phyloP scores from a whole-genome alignment of 1,140 invertebrate species.

The Phymorhynchus buccinoides region DNA sequence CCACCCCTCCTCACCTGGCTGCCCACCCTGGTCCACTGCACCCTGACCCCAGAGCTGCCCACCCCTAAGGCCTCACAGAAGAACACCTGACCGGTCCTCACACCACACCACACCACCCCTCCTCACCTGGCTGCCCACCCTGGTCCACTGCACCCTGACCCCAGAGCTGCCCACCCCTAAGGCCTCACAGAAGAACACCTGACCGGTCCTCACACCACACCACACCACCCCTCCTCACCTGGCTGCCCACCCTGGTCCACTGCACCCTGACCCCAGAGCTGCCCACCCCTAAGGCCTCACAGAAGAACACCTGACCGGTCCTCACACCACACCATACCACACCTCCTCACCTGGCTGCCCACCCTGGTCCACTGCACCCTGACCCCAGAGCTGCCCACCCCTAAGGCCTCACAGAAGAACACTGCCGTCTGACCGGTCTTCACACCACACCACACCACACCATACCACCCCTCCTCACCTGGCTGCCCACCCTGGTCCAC shows the following conservation, averaged over 20 bases:
- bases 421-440: conserved; percentile 45
- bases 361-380: conserved; percentile 45
- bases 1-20: no score
- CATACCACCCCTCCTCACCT: background rate
- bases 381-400: conserved; percentile 11
- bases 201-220: conserved; percentile 48
- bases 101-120: no score
- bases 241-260: conserved; percentile 48
- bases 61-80: no score
- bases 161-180: no score
- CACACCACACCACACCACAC: no score
- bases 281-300: conserved; percentile 36
- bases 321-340: conserved; percentile 39
- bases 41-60: no score
- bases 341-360: conserved; percentile 34
- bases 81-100: conserved; percentile 48
- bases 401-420: conserved; percentile 46
- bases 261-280: conserved; percentile 8
- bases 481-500: conserved; percentile 49
- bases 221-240: conserved; percentile 9
- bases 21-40: no score
- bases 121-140: no score
- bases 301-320: conserved; percentile 47
- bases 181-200: no score
- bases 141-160: no score